A percentile compares a stretch with the other conserved stretches of the same genome.
phyloP scores from a whole-genome alignment of 2,113 vertebrate genomes.

The Willisornis vidua region DNA sequence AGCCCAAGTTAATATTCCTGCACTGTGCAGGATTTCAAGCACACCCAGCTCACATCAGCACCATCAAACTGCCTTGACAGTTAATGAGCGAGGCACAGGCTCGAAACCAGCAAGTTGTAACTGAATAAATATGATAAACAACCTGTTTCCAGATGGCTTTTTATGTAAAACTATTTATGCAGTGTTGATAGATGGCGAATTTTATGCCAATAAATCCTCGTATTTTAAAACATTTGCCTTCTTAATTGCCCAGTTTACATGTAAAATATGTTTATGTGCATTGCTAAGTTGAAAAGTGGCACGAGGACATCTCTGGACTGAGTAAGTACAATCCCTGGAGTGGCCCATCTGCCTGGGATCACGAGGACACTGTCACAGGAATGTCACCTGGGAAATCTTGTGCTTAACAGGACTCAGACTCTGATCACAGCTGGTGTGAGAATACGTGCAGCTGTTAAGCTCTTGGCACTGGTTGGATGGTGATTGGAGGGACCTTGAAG shows the following conservation, averaged over 20 bases:
- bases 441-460: not conserved
- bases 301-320: constrained; percentile 17
- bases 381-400: not conserved
- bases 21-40: not conserved
- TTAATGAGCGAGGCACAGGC: constrained; percentile 64
- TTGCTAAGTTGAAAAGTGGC: constrained; percentile 48
- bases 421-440: not conserved
- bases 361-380: not conserved
- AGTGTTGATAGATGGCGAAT: constrained; percentile 67
- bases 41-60: constrained; percentile 29
- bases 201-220: constrained; percentile 76
- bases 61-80: constrained; percentile 51
- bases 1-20: constrained; percentile 50
- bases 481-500: not conserved
- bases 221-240: constrained; percentile 82
- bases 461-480: not conserved
- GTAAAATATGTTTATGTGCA: constrained; percentile 77
- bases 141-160: constrained; percentile 79
- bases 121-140: constrained; percentile 80
- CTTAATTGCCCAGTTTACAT: constrained; percentile 78
- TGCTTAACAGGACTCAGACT: not conserved
- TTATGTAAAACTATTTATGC: constrained; percentile 69
- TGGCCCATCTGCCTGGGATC: constrained; percentile 1
- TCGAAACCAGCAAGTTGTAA: constrained; percentile 71
- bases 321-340: not conserved